Conservation (phyloP, 1,140 invertebrate genomes). For the Apolygus lucorum region DNA sequence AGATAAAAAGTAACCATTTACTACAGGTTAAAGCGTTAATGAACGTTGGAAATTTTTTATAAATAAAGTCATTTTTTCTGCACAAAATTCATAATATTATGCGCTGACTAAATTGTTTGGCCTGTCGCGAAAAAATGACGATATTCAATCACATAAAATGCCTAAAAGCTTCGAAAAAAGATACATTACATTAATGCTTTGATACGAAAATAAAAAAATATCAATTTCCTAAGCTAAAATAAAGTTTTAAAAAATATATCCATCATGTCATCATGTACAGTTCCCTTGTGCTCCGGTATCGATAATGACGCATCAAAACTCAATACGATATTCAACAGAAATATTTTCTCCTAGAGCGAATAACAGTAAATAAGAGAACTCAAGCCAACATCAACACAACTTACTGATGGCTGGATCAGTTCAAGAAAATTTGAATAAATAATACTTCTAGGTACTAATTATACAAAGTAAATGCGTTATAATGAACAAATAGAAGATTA, state of each 20-base stretch:
- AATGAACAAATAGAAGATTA: no score
- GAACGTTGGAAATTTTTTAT: not conserved
- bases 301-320: not conserved
- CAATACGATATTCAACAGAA: no score
- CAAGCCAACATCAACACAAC: no score
- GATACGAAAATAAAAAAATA: not conserved
- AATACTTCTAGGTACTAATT: no score
- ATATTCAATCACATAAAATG: not conserved
- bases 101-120: not conserved
- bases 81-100: no score
- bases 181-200: not conserved
- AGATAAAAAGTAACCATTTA: constrained; percentile 9
- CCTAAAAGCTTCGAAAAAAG: not conserved
- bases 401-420: no score
- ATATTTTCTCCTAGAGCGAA: no score
- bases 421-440: no score
- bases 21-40: constrained; percentile 12
- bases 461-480: no score
- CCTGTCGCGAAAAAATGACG: not conserved
- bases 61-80: not conserved
- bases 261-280: not conserved
- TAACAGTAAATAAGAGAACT: no score
- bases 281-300: no score
- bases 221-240: not conserved
- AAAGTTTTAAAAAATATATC: not conserved